Evolutionary conservation across 2,888 invertebrate genomes (phyloP).

Genomic region (Lycaena phlaeas): DNA sequence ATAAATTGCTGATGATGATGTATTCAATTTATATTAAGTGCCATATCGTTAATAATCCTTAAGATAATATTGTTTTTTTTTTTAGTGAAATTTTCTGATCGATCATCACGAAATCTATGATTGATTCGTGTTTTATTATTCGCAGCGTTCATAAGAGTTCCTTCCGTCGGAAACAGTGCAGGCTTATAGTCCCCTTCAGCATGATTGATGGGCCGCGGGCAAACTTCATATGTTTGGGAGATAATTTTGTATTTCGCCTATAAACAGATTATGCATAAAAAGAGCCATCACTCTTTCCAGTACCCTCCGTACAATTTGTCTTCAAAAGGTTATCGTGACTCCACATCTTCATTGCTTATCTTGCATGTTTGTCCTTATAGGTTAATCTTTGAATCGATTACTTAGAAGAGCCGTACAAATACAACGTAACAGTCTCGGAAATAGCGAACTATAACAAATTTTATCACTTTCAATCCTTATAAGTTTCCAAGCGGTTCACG

Average conservation of each 20-base stretch:
- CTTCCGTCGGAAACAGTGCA: conserved; percentile 51
- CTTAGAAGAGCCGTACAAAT: not conserved
- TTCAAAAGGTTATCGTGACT: conserved; percentile 42
- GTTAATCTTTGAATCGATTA: conserved; percentile 8
- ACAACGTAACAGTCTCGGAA: not conserved
- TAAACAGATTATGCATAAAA: conserved; percentile 68
- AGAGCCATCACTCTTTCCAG: conserved; percentile 50
- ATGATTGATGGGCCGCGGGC: conserved; percentile 63
- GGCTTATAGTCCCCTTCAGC: conserved; percentile 57
- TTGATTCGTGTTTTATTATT: conserved; percentile 70
- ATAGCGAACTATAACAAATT: conserved; percentile 5
- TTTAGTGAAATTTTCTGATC: conserved; percentile 66
- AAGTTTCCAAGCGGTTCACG: conserved; percentile 2
- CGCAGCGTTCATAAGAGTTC: conserved; percentile 62
- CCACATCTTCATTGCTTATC: conserved; percentile 41
- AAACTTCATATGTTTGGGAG: conserved; percentile 70
- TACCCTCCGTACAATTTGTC: conserved; percentile 33
- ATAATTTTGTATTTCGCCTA: conserved; percentile 71
- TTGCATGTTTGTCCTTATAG: conserved; percentile 24
- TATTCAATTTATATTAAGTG: conserved; percentile 16
- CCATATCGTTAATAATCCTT: conserved; percentile 14
- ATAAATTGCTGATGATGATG: conserved; percentile 2
- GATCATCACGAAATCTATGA: conserved; percentile 70
- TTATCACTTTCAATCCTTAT: not conserved
- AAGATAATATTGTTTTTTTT: conserved; percentile 28